Evolutionary conservation across 2,113 vertebrate genomes (phyloP).

Genomic region (Salvelinus alpinus): DNA sequence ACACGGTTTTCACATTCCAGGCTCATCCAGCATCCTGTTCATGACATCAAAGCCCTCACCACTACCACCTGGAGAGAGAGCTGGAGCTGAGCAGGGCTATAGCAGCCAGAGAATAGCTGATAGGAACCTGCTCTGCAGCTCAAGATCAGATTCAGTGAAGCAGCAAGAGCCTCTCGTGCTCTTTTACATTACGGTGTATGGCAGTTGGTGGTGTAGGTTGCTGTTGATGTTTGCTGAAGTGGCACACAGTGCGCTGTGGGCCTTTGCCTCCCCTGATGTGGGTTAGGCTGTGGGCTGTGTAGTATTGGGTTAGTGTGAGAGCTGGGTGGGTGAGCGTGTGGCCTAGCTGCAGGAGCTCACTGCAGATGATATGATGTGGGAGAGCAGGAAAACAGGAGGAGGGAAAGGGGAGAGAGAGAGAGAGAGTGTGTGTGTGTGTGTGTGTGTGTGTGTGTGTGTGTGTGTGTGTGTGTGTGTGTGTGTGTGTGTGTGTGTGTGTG

Average conservation of each 20-base stretch:
- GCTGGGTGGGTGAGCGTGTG: neutral
- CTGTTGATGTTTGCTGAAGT: neutral
- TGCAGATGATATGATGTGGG: slow-evolving; percentile 16
- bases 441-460: neutral
- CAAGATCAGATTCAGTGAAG: neutral
- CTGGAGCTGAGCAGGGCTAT: neutral
- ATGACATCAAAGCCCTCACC: slow-evolving; percentile 7
- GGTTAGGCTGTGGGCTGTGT: neutral
- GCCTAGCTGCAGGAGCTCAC: slow-evolving; percentile 9
- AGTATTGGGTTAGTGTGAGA: neutral
- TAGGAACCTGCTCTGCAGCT: neutral
- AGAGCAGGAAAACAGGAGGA: neutral
- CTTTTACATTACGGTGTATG: neutral
- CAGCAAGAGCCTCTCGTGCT: neutral
- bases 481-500: neutral
- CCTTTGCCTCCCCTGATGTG: neutral
- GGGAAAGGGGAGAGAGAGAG: neutral
- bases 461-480: neutral
- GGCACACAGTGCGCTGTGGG: neutral
- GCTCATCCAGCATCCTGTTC: slow-evolving; percentile 3
- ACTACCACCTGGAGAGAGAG: neutral
- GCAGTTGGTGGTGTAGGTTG: neutral
- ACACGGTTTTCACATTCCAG: slow-evolving; percentile 1
- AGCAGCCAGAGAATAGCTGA: neutral
- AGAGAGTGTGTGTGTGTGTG: neutral